A percentile compares a stretch with the other conserved stretches of the same genome.
Conservation (phyloP, 2,113 vertebrate genomes). For the Hemiprocne comata region DNA sequence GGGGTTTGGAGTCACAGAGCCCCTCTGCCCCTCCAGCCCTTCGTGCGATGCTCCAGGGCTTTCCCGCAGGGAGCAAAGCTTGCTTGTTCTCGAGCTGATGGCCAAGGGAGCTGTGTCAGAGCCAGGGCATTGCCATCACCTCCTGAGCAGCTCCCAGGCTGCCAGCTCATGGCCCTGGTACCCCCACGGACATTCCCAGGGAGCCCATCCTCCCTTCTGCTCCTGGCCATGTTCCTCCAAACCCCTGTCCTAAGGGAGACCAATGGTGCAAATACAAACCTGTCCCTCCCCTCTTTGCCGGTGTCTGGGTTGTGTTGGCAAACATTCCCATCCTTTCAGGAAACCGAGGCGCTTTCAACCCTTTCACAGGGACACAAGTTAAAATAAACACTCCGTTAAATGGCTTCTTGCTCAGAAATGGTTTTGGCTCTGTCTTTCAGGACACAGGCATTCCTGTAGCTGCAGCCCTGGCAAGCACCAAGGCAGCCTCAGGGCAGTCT, state of each 20-base stretch:
- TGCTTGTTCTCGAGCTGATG: not conserved
- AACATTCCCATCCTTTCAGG: conserved; percentile 24
- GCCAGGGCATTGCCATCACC: not conserved
- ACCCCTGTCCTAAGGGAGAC: not conserved
- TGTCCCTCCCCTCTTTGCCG: not conserved
- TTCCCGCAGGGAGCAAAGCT: not conserved
- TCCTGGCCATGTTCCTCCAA: fast-evolving
- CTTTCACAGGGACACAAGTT: fast-evolving
- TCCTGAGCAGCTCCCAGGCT: not conserved
- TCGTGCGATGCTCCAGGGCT: not conserved
- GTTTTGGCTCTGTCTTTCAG: not conserved
- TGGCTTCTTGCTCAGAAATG: not conserved
- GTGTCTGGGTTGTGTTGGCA: not conserved
- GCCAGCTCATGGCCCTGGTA: not conserved
- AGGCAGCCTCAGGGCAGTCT: fast-evolving
- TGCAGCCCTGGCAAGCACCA: not conserved
- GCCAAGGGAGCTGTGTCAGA: not conserved
- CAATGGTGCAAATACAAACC: not conserved
- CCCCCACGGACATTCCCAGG: fast-evolving
- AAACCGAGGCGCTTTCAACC: not conserved
- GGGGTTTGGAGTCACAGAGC: fast-evolving
- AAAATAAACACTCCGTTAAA: not conserved
- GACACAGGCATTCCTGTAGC: not conserved
- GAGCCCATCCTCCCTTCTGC: not conserved
- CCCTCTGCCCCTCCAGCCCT: not conserved